A percentile compares a stretch with the other conserved stretches of the same genome.
These are phyloP conservation scores for Subacronicta megacephala DNA, from an alignment of 2,888 invertebrate species.

Conservation along the genomic window DNA sequence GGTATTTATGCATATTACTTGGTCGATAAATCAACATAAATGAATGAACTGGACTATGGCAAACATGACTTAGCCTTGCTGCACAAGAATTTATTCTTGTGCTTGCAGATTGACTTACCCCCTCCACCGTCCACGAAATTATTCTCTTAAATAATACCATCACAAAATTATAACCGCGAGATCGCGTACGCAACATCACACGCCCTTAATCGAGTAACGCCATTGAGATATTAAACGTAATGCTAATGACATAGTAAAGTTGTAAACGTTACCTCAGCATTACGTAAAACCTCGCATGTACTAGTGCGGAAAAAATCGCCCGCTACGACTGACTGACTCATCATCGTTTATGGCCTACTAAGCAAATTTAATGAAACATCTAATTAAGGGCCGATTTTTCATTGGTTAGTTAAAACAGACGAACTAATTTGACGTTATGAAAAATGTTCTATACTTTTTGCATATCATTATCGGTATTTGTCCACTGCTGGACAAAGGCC, in stretches of 20 bases:
- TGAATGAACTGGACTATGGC: no score
- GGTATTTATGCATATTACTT: no score
- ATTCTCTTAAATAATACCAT: slow-evolving; percentile 8
- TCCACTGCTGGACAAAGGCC: no score
- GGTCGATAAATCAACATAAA: no score
- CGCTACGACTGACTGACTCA: slow-evolving; percentile 38
- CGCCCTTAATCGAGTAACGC: slow-evolving; percentile 42
- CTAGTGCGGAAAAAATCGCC: slow-evolving; percentile 34
- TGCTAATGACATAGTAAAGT: slow-evolving; percentile 38
- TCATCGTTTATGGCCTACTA: slow-evolving; percentile 34
- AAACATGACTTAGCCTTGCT: no score
- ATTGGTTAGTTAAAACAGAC: no score
- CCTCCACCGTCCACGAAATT: neutral
- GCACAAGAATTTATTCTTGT: no score
- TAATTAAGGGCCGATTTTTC: slow-evolving; percentile 6
- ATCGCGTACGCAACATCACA: slow-evolving; percentile 27
- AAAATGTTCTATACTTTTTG: no score
- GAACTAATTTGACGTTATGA: no score
- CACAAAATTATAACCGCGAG: slow-evolving; percentile 20
- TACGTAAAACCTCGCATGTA: slow-evolving; percentile 36
- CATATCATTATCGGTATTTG: no score
- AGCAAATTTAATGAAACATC: slow-evolving; percentile 14
- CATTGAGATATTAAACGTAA: slow-evolving; percentile 18
- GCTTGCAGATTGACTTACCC: no score
- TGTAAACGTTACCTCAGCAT: slow-evolving; percentile 43